These are phyloP conservation scores for Mesorhabditis spiculigera DNA, from an alignment of 2,888 invertebrate genomes.

Conservation along the genomic window DNA sequence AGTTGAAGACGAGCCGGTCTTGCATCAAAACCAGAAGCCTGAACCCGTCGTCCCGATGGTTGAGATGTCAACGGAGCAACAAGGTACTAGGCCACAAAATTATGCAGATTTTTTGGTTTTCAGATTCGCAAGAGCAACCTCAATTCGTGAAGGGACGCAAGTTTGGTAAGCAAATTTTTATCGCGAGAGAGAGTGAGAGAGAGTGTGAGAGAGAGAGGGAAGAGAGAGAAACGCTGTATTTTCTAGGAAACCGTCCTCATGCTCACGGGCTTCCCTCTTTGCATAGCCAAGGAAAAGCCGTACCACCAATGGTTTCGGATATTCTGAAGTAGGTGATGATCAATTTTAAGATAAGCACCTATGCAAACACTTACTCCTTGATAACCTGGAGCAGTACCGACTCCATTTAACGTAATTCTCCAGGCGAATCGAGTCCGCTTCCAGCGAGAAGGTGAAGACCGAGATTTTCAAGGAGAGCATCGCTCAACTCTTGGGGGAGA, in stretches of 20 bases:
- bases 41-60: not conserved
- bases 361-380: too few species aligned
- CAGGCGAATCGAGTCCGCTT: conserved; percentile 14
- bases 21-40: too few species aligned
- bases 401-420: not conserved
- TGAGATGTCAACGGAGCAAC: not conserved
- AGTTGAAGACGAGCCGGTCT: not conserved
- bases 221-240: too few species aligned
- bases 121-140: too few species aligned
- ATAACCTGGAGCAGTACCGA: not conserved
- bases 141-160: too few species aligned
- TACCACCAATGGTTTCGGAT: not conserved
- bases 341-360: too few species aligned
- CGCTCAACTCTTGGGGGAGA: conserved; percentile 9
- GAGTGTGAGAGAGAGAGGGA: not conserved
- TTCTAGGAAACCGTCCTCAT: not conserved
- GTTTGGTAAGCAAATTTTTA: too few species aligned
- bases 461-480: conserved; percentile 16
- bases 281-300: not conserved
- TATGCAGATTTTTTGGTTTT: too few species aligned
- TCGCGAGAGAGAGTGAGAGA: not conserved
- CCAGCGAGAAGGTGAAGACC: conserved; percentile 9
- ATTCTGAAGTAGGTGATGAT: not conserved
- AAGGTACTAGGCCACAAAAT: not conserved
- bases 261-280: not conserved